Base-by-base conservation (phyloP, 2,888 invertebrate genomes). In the Aphodius granarius region DNA sequence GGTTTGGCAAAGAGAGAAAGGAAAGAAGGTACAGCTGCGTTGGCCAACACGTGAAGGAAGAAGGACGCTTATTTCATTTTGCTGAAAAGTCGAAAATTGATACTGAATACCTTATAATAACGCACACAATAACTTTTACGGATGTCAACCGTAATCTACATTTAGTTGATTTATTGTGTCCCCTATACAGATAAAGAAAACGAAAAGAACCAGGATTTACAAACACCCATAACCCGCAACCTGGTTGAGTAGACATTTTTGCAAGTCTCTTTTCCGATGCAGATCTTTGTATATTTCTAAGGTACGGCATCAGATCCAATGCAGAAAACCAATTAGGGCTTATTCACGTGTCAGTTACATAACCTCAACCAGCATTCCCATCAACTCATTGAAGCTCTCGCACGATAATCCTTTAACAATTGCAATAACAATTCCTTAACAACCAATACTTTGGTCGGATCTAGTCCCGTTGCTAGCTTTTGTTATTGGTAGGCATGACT, bases 21-120 rank as follows among this genome's bases (percentile, higher is more conserved):
- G 13, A 43, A 13, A 43, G 1, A 13, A 9, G 43, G 13, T 43
- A 43, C 43, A 43, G 43, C 43, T 43, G 43, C 43, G 43, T n/a
- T n/a, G n/a, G n/a, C n/a, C n/a, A 15, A 19, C 19, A 68, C 68
- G 21, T 6, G 18, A 6, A 68, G 16, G n/a, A 66, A 66, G 66
- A n/a, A 15, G 66, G 66, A 63, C 43, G 19, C 43, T 43, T 16
- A 19, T 63, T 72, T 72, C 19, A 19, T 72, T 13, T 19, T 43
- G 22, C 17, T 43, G 72, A 72, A 72, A 72, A 18, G 62, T 63
- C 72, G 43, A 72, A 72, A 72, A 72, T 72, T 72, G 72, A 72
- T 72, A 72, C 43, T 63, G 72, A 72, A 72, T 63, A 63, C 72
- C 19, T 72, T 16, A 63, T 72, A 72, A 72, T 43, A 72, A 72